Conservation (phyloP, 2,888 invertebrate genomes). For the Drepanosiphum platanoidis region DNA sequence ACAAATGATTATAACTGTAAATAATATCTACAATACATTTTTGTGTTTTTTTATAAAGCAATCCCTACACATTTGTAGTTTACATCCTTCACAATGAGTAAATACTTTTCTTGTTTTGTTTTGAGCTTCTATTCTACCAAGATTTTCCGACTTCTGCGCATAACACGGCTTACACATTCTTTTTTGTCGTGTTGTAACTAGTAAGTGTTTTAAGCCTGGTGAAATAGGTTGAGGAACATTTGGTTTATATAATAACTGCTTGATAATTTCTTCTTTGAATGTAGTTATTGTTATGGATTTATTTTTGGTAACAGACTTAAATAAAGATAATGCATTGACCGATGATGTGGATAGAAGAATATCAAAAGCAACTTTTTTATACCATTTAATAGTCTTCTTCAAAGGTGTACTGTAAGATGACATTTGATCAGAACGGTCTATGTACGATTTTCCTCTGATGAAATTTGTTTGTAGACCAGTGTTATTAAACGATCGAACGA, state of each 20-base stretch:
- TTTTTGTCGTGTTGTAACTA: not conserved
- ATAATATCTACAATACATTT: not conserved
- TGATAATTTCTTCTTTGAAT: slow-evolving; percentile 13
- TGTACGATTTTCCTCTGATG: not conserved
- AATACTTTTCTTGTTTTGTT: slow-evolving; percentile 7
- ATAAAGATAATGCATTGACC: slow-evolving; percentile 66
- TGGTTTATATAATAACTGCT: not conserved
- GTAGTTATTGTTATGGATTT: slow-evolving; percentile 13
- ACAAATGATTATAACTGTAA: not conserved
- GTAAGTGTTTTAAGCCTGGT: not conserved
- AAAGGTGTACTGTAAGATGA: slow-evolving; percentile 20
- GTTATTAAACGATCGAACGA: too few species aligned
- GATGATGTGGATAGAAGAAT: slow-evolving; percentile 63
- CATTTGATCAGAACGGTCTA: slow-evolving; percentile 5
- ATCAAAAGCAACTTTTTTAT: not conserved
- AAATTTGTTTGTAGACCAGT: too few species aligned
- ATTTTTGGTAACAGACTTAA: slow-evolving; percentile 63
- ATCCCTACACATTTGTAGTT: not conserved
- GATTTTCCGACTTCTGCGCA: not conserved
- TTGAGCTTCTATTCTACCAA: slow-evolving; percentile 61
- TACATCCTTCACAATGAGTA: not conserved
- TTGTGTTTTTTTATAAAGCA: slow-evolving; percentile 10
- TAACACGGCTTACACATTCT: slow-evolving; percentile 11
- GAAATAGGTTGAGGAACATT: not conserved
- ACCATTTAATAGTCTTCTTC: not conserved